Base-by-base conservation (phyloP, 2,888 invertebrate species). In the Catocala nupta region DNA sequence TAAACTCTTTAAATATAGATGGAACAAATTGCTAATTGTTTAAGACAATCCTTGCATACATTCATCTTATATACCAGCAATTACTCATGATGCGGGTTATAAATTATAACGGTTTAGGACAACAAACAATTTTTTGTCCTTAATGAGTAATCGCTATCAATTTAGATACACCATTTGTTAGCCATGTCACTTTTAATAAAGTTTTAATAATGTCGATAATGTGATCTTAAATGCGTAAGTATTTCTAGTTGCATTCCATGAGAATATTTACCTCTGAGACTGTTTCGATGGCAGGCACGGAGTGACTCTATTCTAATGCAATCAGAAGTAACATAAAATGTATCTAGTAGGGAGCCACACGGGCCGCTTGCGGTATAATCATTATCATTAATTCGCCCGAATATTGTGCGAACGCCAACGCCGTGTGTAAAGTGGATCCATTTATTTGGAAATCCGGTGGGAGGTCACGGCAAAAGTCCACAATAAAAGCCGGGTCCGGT, bases 401-500 rank as follows among this genome's bases (percentile, higher is more conserved):
- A 85, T 81, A 80, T 85, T 81, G 82, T 81, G 82, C 82, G 83
- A 82, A 86, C 81, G 81, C 81, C 72, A 82, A 81, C 82, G 77
- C 79, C 75, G 81, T 79, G 84, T 81, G 85, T 87, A 90, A 91
- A 91, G 90, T 90, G 91, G 84, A 77, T 81, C 86, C 90, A 90
- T 93, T 92, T 92, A 89, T 92, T 85, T 90, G 90, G 78, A 86
- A 91, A 91, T 91, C 89, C 90, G 87, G 84, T 84, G 91, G 89
- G 89, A 91, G 91, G 91, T 92, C 89, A 91, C 86, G 82, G 88
- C 87, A 86, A 90, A 90, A 91, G 91, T 92, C 89, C 91, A 91
- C 91, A 91, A 90, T 91, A 90, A 92, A 91, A 90, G 87, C 89
- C 82, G 90, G 91, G 89, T 88, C 90, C 91, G 88, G 92, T 88